Evolutionary conservation across 2,888 invertebrate genomes (phyloP).

Genomic region (Trissolcus japonicus): DNA sequence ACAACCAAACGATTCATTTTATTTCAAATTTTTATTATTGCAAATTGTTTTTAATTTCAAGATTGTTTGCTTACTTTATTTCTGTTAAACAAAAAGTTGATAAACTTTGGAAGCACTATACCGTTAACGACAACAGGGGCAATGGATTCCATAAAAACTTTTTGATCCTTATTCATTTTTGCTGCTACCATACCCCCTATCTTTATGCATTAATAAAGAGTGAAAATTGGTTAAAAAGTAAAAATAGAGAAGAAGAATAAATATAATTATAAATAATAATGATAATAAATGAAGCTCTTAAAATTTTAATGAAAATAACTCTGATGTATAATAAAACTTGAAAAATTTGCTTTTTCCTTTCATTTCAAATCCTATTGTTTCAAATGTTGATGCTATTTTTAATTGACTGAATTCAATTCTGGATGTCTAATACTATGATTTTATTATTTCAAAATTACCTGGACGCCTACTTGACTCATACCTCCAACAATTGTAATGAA

Average conservation of each 20-base stretch:
- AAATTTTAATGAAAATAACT: too few relatives aligned
- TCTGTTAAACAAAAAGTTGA: constrained; percentile 33
- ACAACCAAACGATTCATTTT: neutral
- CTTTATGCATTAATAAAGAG: constrained; percentile 4
- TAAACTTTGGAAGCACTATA: constrained; percentile 32
- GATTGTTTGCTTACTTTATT: constrained; percentile 25
- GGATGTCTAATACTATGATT: neutral
- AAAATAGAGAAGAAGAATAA: too few relatives aligned
- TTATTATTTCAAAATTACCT: constrained; percentile 2
- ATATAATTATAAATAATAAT: too few relatives aligned
- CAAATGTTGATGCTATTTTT: too few relatives aligned
- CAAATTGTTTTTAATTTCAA: neutral
- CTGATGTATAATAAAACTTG: too few relatives aligned
- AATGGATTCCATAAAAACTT: constrained; percentile 44
- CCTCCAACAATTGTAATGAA: neutral
- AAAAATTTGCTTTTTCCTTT: too few relatives aligned
- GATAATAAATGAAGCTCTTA: too few relatives aligned
- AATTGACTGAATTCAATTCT: too few relatives aligned
- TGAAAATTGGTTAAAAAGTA: neutral
- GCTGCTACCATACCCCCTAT: constrained; percentile 44
- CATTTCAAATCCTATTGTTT: too few relatives aligned
- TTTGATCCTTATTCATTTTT: constrained; percentile 2
- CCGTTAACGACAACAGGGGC: constrained; percentile 44
- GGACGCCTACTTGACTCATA: neutral
- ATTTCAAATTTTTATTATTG: neutral